Percentiles rank a stretch among this genome's conserved stretches.
Evolutionary conservation across 1,140 invertebrate species (phyloP).

Genomic region (Asbolus verrucosus): DNA sequence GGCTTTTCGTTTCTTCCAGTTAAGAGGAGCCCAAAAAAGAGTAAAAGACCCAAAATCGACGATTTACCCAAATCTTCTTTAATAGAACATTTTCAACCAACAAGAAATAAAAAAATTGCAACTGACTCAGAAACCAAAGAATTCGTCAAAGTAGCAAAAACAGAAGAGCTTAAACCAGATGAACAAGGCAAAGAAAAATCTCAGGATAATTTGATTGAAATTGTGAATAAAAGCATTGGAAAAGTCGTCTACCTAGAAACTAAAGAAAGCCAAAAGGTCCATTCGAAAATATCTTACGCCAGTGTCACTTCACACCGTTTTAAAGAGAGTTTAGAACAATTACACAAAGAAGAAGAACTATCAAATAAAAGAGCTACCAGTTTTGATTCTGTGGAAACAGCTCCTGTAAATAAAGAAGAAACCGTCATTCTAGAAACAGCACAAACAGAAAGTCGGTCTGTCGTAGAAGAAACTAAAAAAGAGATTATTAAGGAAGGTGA

Average conservation of each 20-base stretch:
- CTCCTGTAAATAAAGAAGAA: too few species aligned
- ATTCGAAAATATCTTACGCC: conserved; percentile 51
- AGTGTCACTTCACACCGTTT: conserved; percentile 46
- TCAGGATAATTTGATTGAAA: conserved; percentile 10
- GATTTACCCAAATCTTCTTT: conserved; percentile 42
- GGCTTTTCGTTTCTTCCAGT: conserved; percentile 50
- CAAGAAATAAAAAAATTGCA: background rate
- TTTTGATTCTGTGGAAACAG: too few species aligned
- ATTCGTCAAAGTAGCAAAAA: conserved; percentile 8
- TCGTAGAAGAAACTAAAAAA: too few species aligned
- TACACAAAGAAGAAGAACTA: conserved; percentile 3
- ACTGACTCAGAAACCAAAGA: background rate
- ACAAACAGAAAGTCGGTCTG: too few species aligned
- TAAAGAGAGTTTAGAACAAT: conserved; percentile 26
- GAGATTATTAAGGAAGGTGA: too few species aligned
- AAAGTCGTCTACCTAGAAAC: conserved; percentile 38
- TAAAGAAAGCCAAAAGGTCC: conserved; percentile 55
- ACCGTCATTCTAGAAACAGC: too few species aligned
- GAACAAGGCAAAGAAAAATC: conserved; percentile 9
- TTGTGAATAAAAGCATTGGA: conserved; percentile 8
- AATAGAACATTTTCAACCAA: conserved; percentile 51
- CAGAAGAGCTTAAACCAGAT: conserved; percentile 3
- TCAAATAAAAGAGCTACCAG: too few species aligned
- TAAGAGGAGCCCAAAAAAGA: conserved; percentile 49
- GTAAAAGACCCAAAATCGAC: conserved; percentile 46